Conservation (phyloP, 2,888 invertebrate species). For the Tipula vernalis region DNA sequence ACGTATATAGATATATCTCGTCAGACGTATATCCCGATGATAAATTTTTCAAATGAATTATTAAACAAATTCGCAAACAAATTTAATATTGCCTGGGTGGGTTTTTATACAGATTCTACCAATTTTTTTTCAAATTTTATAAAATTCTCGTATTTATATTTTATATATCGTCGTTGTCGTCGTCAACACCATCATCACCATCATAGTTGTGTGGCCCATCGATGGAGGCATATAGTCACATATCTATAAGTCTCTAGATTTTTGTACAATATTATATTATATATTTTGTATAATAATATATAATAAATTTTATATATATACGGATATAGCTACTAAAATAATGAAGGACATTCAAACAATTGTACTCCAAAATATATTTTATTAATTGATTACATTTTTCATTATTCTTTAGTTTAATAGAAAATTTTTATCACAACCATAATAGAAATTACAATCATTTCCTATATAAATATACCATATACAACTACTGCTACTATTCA, state of each 20-base stretch:
- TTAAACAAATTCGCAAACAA: slow-evolving; percentile 10
- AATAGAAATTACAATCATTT: neutral
- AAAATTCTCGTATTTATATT: neutral
- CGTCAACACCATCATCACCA: neutral
- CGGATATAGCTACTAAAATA: neutral
- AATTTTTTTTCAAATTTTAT: neutral
- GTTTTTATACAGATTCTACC: neutral
- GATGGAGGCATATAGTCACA: neutral
- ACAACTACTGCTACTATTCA: neutral
- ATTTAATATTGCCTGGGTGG: slow-evolving; percentile 10
- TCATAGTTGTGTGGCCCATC: neutral
- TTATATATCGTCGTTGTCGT: neutral
- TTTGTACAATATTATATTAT: neutral
- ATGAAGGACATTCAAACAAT: neutral
- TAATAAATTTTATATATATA: neutral
- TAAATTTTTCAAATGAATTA: slow-evolving; percentile 11
- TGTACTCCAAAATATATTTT: neutral
- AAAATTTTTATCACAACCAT: neutral
- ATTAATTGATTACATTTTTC: neutral
- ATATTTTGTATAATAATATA: neutral
- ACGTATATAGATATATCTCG: neutral
- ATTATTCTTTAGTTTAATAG: neutral
- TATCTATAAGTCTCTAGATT: neutral
- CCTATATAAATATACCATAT: neutral
- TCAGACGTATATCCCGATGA: slow-evolving; percentile 9